Base-by-base conservation (phyloP, 2,888 invertebrate genomes). In the Nemotelus nigrinus region DNA sequence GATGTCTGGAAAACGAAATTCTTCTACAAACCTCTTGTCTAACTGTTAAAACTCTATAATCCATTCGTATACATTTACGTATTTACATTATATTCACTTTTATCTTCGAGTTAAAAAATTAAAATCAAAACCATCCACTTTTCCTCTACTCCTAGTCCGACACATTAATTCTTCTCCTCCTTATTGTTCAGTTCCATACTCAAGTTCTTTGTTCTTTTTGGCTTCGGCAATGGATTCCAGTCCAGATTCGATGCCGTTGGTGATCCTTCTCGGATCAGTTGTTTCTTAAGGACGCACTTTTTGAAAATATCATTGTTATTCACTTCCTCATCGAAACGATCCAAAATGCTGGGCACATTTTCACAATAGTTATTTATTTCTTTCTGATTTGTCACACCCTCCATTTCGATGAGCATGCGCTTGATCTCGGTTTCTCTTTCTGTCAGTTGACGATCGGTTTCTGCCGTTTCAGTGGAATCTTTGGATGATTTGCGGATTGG, bases 221-320 rank as follows among this genome's bases (percentile, higher is more conserved):
- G 87, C 77, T 87, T 87, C 48, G 87, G 87, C 70, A 87, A 80
- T 57, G 87, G 87, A 83, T 87, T 87, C 87, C 87, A 87, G 82
- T 87, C 87, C 65, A 86, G 82, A 82, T 85, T 86, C 48, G 85
- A 85, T 7, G 85, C 80, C 43, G 85, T 86, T 4, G 86, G 86
- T n/a, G 86, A 86, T 10, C 85, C 82, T 80, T 87, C 87, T 58
- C 86, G 81, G 70, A 83, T 83, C 48, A 78, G 25, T 67, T 82
- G 82, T 78, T 86, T 87, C 72, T 83, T 83, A 4, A 85, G 82
- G 71, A 82, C 83, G 80, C 83, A 84, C 79, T 87, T 87, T 75
- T 85, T 82, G 81, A 87, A 85, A 57, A 83, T 81, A 43, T 82
- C 82, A 8, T 78, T 77, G 47, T 82, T 81, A 47, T 74, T 74